These are phyloP conservation scores for Leptocoma aspasia DNA, from an alignment of 2,113 vertebrate genomes.

Conservation along the genomic window DNA sequence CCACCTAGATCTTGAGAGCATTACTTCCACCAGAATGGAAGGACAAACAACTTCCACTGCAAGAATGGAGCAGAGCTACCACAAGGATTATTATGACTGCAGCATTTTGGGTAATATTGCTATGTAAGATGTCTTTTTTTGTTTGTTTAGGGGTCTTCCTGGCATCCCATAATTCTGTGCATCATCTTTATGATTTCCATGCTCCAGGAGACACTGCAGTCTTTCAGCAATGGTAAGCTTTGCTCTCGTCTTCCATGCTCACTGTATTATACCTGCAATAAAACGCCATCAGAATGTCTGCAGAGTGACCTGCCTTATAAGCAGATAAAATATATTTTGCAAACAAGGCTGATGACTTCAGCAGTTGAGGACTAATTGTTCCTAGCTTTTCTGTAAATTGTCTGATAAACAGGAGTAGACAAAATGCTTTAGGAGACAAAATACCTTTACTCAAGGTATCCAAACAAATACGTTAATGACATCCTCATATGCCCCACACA, in stretches of 20 bases:
- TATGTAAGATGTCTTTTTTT: background rate
- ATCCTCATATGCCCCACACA: background rate
- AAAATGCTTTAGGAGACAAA: background rate
- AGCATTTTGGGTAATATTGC: background rate
- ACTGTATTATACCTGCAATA: background rate
- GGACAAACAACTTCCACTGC: background rate
- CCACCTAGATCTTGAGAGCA: background rate
- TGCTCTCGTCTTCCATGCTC: background rate
- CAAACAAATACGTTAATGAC: background rate
- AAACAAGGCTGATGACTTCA: background rate
- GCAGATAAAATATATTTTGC: background rate
- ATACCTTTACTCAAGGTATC: background rate
- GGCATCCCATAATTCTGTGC: background rate
- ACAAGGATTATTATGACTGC: background rate
- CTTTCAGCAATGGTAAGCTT: background rate
- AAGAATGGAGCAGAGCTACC: background rate
- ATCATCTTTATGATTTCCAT: background rate
- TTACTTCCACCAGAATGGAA: background rate
- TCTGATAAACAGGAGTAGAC: background rate
- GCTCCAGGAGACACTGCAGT: background rate
- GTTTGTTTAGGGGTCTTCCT: background rate
- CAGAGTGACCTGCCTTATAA: background rate
- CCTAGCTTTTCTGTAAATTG: background rate
- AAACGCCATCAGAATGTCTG: background rate
- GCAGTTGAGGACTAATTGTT: background rate